Evolutionary conservation across 2,113 vertebrate species (phyloP), one percentile per base, ranked within the genome.

Genomic region (Typhlomys cinereus): DNA sequence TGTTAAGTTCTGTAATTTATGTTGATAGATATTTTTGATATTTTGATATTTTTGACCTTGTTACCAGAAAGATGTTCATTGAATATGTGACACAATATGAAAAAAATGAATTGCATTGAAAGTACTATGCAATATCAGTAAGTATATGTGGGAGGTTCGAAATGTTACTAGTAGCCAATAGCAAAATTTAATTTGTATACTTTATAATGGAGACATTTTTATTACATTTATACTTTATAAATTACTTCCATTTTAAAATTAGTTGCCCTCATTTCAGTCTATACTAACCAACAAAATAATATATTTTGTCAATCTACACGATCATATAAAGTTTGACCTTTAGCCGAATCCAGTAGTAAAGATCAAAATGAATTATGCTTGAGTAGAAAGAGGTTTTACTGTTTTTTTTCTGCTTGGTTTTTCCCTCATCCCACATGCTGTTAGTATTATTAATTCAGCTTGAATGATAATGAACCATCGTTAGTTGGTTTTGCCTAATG

Each of bases 201-300:
- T 92, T 75, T 91, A 3, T 93, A 88, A 62, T 86, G 85, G 86
- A 96, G 52, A 69, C 14, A 0, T 87, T 93, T 96, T 95, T 54
- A 73, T 95, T 96, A 12, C 39, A 88, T 96, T 95, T 89, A 3
- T 61, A 81, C 81, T 41, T 93, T 95, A 48, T 57, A 84, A 76
- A 83, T 96, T 94, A 80, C 54, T 95, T 96, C 88, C 67, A 75
- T 91, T 90, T 95, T 96, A 80, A 80, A 57, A 95, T 96, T 87
- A 95, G 36, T 79, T 91, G 4, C 73, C 11, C 89, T 94, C 88
- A 20, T 94, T 78, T 48, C 61, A 89, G 44, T 73, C 52, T 83
- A 78, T 70, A 75, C 23, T 84, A 7, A 71, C 20, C 59, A 87
- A 87, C 54, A 36, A 92, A 73, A 96, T 95, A 82, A 70, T 74